A percentile compares a stretch with the other conserved stretches of the same genome.
Evolutionary conservation across 2,113 vertebrate species (phyloP).

Genomic region (Rhodinocichla rosea): DNA sequence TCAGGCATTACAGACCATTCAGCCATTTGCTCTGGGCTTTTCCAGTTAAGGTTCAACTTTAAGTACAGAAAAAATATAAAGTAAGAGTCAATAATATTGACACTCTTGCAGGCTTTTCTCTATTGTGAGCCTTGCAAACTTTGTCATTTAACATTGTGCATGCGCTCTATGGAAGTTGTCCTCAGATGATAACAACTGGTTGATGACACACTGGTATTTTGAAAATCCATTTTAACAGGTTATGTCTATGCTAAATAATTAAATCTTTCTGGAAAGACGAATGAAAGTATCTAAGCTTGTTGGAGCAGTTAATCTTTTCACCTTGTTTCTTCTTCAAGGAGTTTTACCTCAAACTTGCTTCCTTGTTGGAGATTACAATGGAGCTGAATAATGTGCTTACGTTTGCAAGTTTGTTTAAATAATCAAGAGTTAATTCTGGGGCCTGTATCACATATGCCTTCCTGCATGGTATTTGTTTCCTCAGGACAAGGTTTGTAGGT

Average conservation of each 20-base stretch:
- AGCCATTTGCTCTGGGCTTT: neutral
- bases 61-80: neutral
- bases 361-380: neutral
- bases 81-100: neutral
- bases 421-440: neutral
- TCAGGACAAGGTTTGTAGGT: neutral
- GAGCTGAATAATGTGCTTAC: neutral
- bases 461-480: neutral
- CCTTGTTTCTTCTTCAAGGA: neutral
- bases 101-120: neutral
- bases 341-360: neutral
- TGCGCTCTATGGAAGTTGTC: neutral
- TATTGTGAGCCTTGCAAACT: neutral
- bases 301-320: neutral
- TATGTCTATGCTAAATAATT: neutral
- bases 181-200: neutral
- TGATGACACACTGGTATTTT: neutral
- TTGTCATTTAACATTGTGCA: neutral
- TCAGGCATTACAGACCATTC: neutral
- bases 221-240: neutral
- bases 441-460: neutral
- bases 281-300: neutral
- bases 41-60: neutral
- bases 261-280: neutral
- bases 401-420: neutral